These are phyloP conservation scores for Haliclystus octoradiatus DNA, from an alignment of 30 jellyfish, hydroid and myxozoan genomes.

Conservation along the genomic window DNA sequence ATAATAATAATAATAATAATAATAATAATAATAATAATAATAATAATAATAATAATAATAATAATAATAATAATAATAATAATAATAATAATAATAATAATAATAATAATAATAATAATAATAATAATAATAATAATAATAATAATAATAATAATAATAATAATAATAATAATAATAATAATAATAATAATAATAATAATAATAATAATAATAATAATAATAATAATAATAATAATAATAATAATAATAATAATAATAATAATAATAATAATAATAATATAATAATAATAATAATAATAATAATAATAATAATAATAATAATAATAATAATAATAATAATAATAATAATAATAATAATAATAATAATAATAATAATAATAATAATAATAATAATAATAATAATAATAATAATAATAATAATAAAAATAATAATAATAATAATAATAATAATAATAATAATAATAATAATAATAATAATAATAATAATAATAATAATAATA, in stretches of 20 bases:
- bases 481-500: background rate
- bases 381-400: too few relatives aligned
- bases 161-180: too few relatives aligned
- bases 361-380: background rate
- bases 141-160: too few relatives aligned
- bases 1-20: background rate
- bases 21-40: background rate
- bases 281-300: background rate
- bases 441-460: background rate
- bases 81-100: too few relatives aligned
- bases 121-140: too few relatives aligned
- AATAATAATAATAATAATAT: too few relatives aligned
- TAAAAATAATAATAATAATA: background rate
- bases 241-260: too few relatives aligned
- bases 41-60: background rate
- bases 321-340: background rate
- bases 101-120: too few relatives aligned
- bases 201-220: too few relatives aligned
- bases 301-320: background rate
- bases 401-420: background rate
- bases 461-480: background rate
- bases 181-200: too few relatives aligned
- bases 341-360: background rate
- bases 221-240: too few relatives aligned
- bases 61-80: background rate